phyloP scores from a whole-genome alignment of 2,888 invertebrate species.

The Saturnia pavonia region DNA sequence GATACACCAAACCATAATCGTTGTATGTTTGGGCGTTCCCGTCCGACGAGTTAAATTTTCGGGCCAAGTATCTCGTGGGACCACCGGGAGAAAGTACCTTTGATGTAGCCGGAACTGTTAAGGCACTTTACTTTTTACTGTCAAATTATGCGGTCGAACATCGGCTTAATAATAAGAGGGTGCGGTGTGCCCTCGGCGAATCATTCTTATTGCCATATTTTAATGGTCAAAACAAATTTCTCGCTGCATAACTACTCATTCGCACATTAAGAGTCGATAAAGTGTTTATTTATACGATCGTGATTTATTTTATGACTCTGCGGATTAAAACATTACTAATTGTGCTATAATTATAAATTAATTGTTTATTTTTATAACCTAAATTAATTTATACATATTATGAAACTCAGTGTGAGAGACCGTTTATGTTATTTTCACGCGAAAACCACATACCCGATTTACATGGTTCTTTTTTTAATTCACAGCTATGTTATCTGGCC shows the following conservation, averaged over 20 bases:
- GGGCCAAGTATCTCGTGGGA: constrained; percentile 73
- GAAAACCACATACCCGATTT: too few relatives aligned
- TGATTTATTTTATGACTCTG: constrained; percentile 6
- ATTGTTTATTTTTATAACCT: not conserved
- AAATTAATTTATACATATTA: too few relatives aligned
- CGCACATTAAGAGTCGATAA: constrained; percentile 42
- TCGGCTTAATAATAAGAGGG: constrained; percentile 60
- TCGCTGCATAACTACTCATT: constrained; percentile 31
- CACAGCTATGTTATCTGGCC: too few relatives aligned
- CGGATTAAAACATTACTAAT: not conserved
- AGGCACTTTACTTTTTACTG: constrained; percentile 60
- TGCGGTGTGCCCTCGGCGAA: constrained; percentile 37
- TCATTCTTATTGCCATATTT: constrained; percentile 13
- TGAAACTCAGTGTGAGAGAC: too few relatives aligned
- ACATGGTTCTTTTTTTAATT: too few relatives aligned
- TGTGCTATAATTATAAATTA: not conserved
- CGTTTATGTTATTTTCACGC: too few relatives aligned
- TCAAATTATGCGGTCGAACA: constrained; percentile 57
- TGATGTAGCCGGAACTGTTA: constrained; percentile 58
- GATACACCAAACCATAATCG: constrained; percentile 67
- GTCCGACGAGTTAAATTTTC: constrained; percentile 58
- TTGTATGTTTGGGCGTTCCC: constrained; percentile 75
- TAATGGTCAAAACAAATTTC: constrained; percentile 15
- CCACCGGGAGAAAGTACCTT: constrained; percentile 71
- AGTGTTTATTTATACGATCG: constrained; percentile 26